A percentile compares a stretch with the other conserved stretches of the same genome.
Conservation (phyloP, 2,797 vertebrate genomes). For the Cynopterus sphinx region DNA sequence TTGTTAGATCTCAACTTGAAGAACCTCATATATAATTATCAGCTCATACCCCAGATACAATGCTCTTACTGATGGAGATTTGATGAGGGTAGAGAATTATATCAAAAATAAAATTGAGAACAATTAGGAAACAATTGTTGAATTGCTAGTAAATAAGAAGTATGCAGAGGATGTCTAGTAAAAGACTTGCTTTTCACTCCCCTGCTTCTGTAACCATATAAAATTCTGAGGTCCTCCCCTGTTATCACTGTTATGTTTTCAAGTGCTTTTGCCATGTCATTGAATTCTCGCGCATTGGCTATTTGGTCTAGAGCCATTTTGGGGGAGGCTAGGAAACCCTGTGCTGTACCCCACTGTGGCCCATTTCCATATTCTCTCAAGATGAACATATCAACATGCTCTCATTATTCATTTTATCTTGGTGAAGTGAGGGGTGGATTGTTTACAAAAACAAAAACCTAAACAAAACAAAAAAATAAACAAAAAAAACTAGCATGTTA, state of each 20-base stretch:
- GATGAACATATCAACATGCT: not conserved
- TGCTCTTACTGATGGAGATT: not conserved
- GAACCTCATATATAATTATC: not conserved
- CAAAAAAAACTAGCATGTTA: not conserved
- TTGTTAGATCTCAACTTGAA: not conserved
- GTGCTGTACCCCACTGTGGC: rapidly evolving
- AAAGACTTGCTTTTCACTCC: not conserved
- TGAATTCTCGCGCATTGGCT: not conserved
- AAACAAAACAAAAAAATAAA: not conserved
- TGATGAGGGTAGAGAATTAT: not conserved
- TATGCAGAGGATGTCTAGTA: not conserved
- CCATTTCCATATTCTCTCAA: not conserved
- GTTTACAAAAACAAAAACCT: not conserved
- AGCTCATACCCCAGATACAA: not conserved
- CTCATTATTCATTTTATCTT: not conserved
- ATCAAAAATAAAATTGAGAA: slow-evolving; percentile 1
- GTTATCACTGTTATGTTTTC: not conserved
- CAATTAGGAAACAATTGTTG: not conserved
- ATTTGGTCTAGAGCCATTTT: not conserved
- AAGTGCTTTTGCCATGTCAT: not conserved
- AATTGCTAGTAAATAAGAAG: not conserved
- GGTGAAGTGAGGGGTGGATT: not conserved
- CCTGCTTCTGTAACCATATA: not conserved
- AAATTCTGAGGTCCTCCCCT: not conserved
- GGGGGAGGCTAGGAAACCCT: not conserved